phyloP scores from a whole-genome alignment of 2,113 vertebrate species.

The Cheirogaleus medius region DNA sequence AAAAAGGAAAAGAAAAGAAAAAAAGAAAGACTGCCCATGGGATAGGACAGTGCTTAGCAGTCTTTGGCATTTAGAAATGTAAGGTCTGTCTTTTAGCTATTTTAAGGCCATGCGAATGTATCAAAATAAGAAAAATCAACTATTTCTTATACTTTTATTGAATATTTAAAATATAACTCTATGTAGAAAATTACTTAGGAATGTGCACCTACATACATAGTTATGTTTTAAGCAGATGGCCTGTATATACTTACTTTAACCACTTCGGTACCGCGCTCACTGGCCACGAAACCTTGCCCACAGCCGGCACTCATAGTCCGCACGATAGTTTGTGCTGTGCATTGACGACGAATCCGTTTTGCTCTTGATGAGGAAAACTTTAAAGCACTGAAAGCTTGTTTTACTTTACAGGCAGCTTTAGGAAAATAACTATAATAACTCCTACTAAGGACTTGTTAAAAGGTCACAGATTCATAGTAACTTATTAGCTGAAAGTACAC shows the following conservation, averaged over 20 bases:
- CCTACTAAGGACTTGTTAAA: no score
- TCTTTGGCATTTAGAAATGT: neutral
- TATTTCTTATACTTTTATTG: neutral
- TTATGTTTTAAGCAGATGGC: neutral
- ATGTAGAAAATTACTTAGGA: neutral
- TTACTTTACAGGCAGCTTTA: no score
- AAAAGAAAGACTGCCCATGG: neutral
- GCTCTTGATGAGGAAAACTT: no score
- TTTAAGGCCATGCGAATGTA: neutral
- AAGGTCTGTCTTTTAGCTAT: neutral
- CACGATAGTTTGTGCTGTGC: no score
- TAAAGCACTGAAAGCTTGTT: no score
- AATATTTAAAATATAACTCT: neutral
- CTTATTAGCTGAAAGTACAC: no score
- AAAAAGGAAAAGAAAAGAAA: neutral
- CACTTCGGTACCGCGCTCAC: no score
- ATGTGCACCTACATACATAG: neutral
- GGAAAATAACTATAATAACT: no score
- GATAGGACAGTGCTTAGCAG: neutral
- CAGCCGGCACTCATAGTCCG: no score
- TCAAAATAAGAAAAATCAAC: neutral
- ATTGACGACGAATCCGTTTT: no score
- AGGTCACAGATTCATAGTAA: no score
- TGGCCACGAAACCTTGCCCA: no score
- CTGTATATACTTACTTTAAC: neutral